Percentiles rank a stretch among this genome's conserved stretches.
These are phyloP conservation scores for Mesorhabditis spiculigera DNA, from an alignment of 2,888 invertebrate species.

Conservation along the genomic window DNA sequence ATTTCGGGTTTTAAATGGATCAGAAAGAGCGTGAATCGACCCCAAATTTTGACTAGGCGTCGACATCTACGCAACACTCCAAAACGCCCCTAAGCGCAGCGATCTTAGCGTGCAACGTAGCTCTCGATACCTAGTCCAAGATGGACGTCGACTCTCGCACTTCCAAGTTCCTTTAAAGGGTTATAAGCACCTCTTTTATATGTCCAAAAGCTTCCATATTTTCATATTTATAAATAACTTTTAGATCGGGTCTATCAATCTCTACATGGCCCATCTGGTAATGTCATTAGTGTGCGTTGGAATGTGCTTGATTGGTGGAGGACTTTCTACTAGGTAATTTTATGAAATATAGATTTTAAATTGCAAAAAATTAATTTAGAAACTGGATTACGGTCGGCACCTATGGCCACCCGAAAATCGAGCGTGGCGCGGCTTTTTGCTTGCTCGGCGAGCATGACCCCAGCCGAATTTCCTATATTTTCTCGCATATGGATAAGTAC, in stretches of 20 bases:
- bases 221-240: too few species aligned
- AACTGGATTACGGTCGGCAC: constrained; percentile 48
- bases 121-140: too few species aligned
- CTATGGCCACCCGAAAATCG: constrained; percentile 50
- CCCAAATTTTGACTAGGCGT: too few species aligned
- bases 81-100: too few species aligned
- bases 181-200: too few species aligned
- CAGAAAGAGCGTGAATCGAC: background rate
- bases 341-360: too few species aligned
- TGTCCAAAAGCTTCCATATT: too few species aligned
- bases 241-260: constrained; percentile 41
- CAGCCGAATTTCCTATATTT: constrained; percentile 51
- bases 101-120: too few species aligned
- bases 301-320: constrained; percentile 48
- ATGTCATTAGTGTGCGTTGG: constrained; percentile 52
- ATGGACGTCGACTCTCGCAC: too few species aligned
- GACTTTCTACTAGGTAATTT: constrained; percentile 38
- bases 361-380: constrained; percentile 15
- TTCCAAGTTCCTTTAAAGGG: too few species aligned
- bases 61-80: too few species aligned
- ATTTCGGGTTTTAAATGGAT: background rate
- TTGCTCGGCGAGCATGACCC: constrained; percentile 53
- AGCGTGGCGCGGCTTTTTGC: constrained; percentile 50
- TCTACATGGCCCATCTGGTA: constrained; percentile 53
- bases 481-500: constrained; percentile 53